Percentiles rank a stretch among this genome's conserved stretches.
phyloP scores from a whole-genome alignment of 53 echinoderm and acorn worm genomes.

The Pentamera pediparva region DNA sequence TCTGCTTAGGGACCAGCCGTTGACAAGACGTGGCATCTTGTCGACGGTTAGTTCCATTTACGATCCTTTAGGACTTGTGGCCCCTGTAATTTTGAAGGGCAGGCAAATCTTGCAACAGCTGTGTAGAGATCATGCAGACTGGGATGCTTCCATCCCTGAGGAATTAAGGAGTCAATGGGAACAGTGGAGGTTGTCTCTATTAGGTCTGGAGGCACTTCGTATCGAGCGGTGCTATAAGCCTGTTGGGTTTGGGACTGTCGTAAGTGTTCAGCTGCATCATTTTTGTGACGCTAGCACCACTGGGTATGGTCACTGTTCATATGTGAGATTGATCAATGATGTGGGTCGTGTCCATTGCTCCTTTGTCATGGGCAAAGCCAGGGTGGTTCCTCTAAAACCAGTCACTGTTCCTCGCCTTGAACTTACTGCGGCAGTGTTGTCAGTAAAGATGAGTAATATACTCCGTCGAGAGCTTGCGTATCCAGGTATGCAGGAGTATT shows the following conservation, averaged over 20 bases:
- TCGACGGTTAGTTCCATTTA: conserved; percentile 42
- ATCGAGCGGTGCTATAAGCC: conserved; percentile 1
- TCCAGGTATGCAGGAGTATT: conserved; percentile 30
- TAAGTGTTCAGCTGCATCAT: conserved; percentile 27
- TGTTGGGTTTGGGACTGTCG: conserved; percentile 1
- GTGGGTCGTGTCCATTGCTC: conserved; percentile 24
- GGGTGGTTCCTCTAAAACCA: conserved; percentile 46
- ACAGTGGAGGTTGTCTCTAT: background rate
- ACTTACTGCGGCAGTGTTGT: conserved; percentile 51
- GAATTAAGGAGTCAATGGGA: conserved; percentile 26
- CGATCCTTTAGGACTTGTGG: conserved; percentile 45
- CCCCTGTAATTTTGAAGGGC: conserved; percentile 37
- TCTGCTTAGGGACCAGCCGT: background rate
- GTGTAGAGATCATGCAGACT: conserved; percentile 21
- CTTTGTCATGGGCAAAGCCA: conserved; percentile 56
- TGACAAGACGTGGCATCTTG: conserved; percentile 31
- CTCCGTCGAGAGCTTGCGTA: conserved; percentile 45
- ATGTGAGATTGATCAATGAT: conserved; percentile 40
- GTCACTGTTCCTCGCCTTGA: conserved; percentile 49
- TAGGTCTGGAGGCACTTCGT: background rate
- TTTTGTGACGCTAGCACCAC: conserved; percentile 36
- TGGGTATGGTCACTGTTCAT: conserved; percentile 50
- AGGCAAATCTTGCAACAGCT: conserved; percentile 43
- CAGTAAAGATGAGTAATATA: conserved; percentile 45
- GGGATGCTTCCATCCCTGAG: conserved; percentile 37